A percentile compares a stretch with the other conserved stretches of the same genome.
Conservation (phyloP, 2,113 vertebrate genomes). For the Erinaceus europaeus region DNA sequence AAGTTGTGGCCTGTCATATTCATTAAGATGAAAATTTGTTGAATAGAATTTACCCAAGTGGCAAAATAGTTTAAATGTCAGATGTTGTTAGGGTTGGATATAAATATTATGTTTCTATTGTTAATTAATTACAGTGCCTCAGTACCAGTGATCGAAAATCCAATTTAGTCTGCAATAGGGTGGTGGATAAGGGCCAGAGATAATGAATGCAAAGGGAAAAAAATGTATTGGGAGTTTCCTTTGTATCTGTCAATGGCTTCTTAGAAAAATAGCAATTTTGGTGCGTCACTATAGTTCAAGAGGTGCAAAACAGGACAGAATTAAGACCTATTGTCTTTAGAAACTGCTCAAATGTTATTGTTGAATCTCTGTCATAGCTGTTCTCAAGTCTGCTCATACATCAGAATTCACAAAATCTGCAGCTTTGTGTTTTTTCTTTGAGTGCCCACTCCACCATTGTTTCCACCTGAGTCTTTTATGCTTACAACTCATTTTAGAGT, state of each 20-base stretch:
- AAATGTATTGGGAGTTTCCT: slow-evolving; percentile 69
- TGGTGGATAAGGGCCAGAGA: slow-evolving; percentile 71
- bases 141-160: slow-evolving; percentile 75
- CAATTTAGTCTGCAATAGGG: slow-evolving; percentile 75
- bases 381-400: background rate
- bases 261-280: slow-evolving; percentile 63
- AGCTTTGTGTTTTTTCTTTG: background rate
- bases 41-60: slow-evolving; percentile 73
- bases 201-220: slow-evolving; percentile 67
- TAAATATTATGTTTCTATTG: slow-evolving; percentile 80
- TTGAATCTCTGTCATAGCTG: background rate
- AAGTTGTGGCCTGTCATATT: slow-evolving; percentile 67
- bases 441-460: background rate
- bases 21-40: slow-evolving; percentile 77
- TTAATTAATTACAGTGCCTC: slow-evolving; percentile 75
- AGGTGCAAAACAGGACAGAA: slow-evolving; percentile 38
- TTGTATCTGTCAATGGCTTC: slow-evolving; percentile 63
- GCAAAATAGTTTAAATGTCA: slow-evolving; percentile 77
- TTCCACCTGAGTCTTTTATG: background rate
- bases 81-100: slow-evolving; percentile 71
- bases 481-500: slow-evolving; percentile 17
- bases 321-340: slow-evolving; percentile 52
- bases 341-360: slow-evolving; percentile 34
- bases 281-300: slow-evolving; percentile 39
- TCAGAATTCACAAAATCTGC: background rate